These are phyloP conservation scores for Myotis vivesi DNA, from an alignment of 2,797 vertebrate genomes.

Conservation along the genomic window DNA sequence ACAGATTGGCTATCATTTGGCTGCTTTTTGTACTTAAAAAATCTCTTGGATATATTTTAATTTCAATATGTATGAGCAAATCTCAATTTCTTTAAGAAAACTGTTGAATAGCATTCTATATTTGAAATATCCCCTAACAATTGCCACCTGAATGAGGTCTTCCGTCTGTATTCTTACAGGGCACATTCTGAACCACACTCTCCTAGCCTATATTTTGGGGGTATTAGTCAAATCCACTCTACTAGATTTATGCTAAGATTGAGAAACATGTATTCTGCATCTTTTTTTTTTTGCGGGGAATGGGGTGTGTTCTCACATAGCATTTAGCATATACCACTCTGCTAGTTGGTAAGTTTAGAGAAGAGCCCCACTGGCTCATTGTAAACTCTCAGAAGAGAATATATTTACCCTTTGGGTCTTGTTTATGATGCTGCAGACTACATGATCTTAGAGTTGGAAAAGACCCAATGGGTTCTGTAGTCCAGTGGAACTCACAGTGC, in stretches of 20 bases:
- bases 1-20: constrained; percentile 12
- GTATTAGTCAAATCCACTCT: neutral
- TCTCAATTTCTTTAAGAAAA: constrained; percentile 26
- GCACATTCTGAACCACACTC: neutral
- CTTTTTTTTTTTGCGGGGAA: neutral
- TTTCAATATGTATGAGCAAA: constrained; percentile 20
- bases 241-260: neutral
- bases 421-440: neutral
- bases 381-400: neutral
- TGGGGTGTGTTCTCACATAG: neutral
- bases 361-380: neutral
- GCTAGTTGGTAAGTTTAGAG: neutral
- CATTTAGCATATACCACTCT: neutral
- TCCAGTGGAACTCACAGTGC: neutral
- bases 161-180: constrained; percentile 12
- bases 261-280: neutral
- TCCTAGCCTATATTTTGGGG: neutral
- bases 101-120: neutral
- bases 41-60: constrained; percentile 39
- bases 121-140: constrained; percentile 28
- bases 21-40: constrained; percentile 38
- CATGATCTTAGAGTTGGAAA: neutral
- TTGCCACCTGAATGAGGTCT: neutral
- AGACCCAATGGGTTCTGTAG: neutral
- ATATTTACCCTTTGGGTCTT: neutral